Percentiles rank a stretch among this genome's conserved stretches.
These are phyloP conservation scores for Cyclophora albipunctata DNA, from an alignment of 2,888 invertebrate genomes.

Conservation along the genomic window DNA sequence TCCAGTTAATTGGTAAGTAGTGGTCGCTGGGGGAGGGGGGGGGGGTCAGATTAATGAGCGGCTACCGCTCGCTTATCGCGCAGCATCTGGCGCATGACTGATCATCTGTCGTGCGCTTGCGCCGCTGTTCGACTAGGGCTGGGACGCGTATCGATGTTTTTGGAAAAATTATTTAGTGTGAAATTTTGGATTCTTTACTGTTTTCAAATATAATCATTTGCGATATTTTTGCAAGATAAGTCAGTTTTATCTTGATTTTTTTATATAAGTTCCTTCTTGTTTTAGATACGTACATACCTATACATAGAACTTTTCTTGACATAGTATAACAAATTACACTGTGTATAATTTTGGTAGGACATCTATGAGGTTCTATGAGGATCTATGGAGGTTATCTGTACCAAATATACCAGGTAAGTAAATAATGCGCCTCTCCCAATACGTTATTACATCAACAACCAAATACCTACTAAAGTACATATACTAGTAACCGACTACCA, in stretches of 20 bases:
- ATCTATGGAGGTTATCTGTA: too few species aligned
- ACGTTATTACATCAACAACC: too few species aligned
- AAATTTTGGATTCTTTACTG: slow-evolving; percentile 4
- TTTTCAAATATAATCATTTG: neutral
- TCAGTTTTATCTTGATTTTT: neutral
- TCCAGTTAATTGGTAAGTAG: slow-evolving; percentile 68
- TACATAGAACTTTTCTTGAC: too few species aligned
- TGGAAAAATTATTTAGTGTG: slow-evolving; percentile 23
- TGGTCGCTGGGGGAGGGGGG: slow-evolving; percentile 47
- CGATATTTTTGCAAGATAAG: neutral
- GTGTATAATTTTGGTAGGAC: too few species aligned
- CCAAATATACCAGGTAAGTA: too few species aligned
- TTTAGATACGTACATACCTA: neutral
- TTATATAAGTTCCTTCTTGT: neutral
- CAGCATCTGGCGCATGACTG: slow-evolving; percentile 73
- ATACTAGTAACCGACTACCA: too few species aligned
- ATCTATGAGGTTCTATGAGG: too few species aligned
- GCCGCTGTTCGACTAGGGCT: slow-evolving; percentile 52
- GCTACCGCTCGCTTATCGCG: slow-evolving; percentile 70
- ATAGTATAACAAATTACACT: too few species aligned
- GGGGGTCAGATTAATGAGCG: slow-evolving; percentile 73
- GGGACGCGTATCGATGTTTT: slow-evolving; percentile 17
- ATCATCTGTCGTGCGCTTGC: slow-evolving; percentile 74
- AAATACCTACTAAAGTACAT: too few species aligned
- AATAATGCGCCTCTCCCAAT: too few species aligned